A percentile compares a stretch with the other conserved stretches of the same genome.
Conservation (phyloP, 1,140 invertebrate genomes). For the Papilio aristodemus region DNA sequence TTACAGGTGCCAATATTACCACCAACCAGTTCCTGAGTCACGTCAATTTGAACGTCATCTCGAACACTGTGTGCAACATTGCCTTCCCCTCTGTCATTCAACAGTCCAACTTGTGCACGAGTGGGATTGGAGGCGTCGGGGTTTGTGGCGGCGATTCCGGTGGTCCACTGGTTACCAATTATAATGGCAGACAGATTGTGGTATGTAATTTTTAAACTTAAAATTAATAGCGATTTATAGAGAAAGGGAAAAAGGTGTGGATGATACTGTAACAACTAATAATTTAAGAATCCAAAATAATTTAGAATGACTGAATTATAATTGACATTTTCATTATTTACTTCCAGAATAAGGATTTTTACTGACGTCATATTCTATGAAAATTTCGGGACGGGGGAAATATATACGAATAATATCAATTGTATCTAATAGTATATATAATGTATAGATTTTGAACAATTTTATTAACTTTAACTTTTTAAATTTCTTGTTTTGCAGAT, state of each 20-base stretch:
- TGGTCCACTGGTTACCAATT: constrained; percentile 41
- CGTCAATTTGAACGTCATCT: constrained; percentile 51
- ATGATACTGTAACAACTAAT: background rate
- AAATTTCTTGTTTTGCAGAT: constrained; percentile 61
- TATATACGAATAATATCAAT: no score
- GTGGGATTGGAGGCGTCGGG: constrained; percentile 42
- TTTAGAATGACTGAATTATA: no score
- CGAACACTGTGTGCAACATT: constrained; percentile 44
- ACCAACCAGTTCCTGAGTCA: constrained; percentile 44
- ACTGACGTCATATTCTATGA: no score
- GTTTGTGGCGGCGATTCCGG: constrained; percentile 50
- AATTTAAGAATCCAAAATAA: no score
- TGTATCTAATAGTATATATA: no score
- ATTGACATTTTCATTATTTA: no score
- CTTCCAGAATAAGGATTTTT: no score
- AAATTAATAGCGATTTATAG: background rate
- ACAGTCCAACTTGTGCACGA: constrained; percentile 45
- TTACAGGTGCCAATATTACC: constrained; percentile 41
- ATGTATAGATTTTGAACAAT: no score
- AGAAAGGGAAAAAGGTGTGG: background rate
- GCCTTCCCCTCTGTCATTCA: constrained; percentile 40
- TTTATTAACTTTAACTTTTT: background rate
- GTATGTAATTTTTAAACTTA: constrained; percentile 33
- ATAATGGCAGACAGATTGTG: constrained; percentile 36
- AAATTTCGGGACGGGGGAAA: no score